phyloP scores from a whole-genome alignment of 2,888 invertebrate species.

The Slavum lentiscoides region DNA sequence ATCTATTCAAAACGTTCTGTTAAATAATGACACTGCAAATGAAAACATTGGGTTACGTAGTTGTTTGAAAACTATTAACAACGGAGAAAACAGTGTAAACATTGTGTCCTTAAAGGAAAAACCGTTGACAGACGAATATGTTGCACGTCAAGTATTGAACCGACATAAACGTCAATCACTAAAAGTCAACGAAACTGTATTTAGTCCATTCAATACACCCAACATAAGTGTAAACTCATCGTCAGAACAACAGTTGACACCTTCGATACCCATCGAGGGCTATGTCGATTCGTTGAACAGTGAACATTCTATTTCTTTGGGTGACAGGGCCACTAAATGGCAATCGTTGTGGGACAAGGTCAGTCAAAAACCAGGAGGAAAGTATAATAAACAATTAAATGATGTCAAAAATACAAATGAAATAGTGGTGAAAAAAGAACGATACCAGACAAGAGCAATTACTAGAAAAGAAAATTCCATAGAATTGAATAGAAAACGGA shows the following conservation, averaged over 20 bases:
- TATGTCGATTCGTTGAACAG: not conserved
- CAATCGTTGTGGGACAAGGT: conserved; percentile 30
- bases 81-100: not conserved
- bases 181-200: conserved; percentile 7
- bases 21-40: not conserved
- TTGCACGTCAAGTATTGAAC: not conserved
- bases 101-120: not conserved
- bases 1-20: not conserved
- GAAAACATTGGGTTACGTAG: not conserved
- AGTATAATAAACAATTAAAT: not conserved
- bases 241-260: not conserved
- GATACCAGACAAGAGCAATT: conserved; percentile 38
- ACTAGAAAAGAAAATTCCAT: conserved; percentile 13
- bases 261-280: not conserved
- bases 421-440: not conserved
- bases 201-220: conserved; percentile 3
- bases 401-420: not conserved
- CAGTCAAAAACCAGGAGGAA: not conserved
- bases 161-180: not conserved
- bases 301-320: conserved; percentile 27
- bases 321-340: not conserved
- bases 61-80: not conserved
- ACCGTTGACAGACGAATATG: not conserved
- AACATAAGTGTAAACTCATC: not conserved
- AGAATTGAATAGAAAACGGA: conserved; percentile 29